Evolutionary conservation across 2,888 invertebrate species (phyloP).

Genomic region (Carterocephalus palaemon): DNA sequence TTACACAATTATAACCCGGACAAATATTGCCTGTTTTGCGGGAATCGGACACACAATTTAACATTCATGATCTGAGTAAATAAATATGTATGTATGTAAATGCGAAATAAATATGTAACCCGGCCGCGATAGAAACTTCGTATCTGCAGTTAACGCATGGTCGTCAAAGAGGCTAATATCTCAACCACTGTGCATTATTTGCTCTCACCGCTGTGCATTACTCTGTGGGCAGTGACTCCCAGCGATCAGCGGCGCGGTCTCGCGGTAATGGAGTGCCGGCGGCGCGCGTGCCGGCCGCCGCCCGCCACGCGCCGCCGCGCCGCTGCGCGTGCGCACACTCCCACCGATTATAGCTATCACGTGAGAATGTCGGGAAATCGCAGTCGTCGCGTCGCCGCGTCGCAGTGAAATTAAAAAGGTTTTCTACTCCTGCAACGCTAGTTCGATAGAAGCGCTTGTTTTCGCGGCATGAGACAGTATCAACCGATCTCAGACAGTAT

Average conservation of each 20-base stretch:
- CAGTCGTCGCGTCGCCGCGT: slow-evolving; percentile 17
- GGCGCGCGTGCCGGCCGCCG: slow-evolving; percentile 41
- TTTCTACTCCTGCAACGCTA: not conserved
- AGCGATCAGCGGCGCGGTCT: slow-evolving; percentile 41
- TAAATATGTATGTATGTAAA: not conserved
- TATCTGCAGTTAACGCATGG: no score
- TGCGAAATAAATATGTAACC: not conserved
- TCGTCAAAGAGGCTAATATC: no score
- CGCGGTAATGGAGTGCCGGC: slow-evolving; percentile 70
- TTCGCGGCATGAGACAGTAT: not conserved
- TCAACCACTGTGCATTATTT: no score
- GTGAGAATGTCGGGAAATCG: slow-evolving; percentile 49
- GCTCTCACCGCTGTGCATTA: not conserved
- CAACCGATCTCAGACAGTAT: not conserved
- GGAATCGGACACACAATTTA: not conserved
- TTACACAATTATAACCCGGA: no score
- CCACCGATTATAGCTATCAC: slow-evolving; percentile 69
- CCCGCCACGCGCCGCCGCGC: slow-evolving; percentile 41
- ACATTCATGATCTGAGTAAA: not conserved
- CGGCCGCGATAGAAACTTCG: no score
- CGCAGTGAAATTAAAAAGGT: slow-evolving; percentile 6
- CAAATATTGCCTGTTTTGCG: no score
- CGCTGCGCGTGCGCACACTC: slow-evolving; percentile 53
- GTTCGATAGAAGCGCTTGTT: not conserved
- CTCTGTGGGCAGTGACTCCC: not conserved